phyloP scores from a whole-genome alignment of 2,888 invertebrate genomes.

The Drosophila stalkeri region DNA sequence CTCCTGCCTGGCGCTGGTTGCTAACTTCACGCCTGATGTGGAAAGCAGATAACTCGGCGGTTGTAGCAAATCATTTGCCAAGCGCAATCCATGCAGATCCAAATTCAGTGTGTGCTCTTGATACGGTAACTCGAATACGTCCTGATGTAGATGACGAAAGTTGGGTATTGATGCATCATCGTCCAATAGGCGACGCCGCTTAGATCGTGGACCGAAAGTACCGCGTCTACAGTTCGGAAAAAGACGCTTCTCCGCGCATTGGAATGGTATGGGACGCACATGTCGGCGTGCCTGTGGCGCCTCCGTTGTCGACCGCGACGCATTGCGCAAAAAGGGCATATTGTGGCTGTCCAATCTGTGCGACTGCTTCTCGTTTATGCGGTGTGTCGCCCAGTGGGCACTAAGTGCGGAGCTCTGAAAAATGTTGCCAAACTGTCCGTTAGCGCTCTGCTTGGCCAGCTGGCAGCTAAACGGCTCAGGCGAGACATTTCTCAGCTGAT shows the following conservation, averaged over 20 bases:
- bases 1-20: background rate
- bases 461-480: conserved; percentile 83
- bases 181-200: conserved; percentile 41
- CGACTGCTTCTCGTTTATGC: conserved; percentile 21
- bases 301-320: conserved; percentile 47
- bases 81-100: background rate
- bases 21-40: background rate
- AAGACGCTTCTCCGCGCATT: conserved; percentile 69
- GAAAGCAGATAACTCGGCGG: conserved; percentile 37
- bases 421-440: conserved; percentile 76
- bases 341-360: conserved; percentile 69
- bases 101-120: background rate
- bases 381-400: conserved; percentile 80
- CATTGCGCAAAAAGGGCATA: conserved; percentile 81
- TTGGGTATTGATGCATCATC: conserved; percentile 15
- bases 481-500: conserved; percentile 38
- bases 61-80: conserved; percentile 25
- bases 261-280: conserved; percentile 75
- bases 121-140: background rate
- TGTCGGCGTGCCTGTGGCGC: conserved; percentile 39
- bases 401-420: conserved; percentile 82
- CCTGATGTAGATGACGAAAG: background rate
- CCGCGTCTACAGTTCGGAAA: background rate
- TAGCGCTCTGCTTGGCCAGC: conserved; percentile 79
- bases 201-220: conserved; percentile 1